Conservation (phyloP, 1,140 invertebrate genomes). For the Meloidogyne exigua region DNA sequence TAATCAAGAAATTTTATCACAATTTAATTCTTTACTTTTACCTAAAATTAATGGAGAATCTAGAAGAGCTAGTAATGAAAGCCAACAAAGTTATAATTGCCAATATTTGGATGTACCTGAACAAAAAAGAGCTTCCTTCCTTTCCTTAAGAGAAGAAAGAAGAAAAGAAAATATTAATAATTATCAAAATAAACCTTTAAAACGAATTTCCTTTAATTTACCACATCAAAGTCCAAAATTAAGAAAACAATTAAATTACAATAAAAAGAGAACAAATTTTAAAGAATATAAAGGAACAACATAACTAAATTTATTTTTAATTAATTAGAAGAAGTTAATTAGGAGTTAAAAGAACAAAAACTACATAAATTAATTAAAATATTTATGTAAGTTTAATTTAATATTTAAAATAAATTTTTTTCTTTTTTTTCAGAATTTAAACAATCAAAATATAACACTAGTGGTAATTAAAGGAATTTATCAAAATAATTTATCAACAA, state of each 20-base stretch:
- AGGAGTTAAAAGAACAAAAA: too few species aligned
- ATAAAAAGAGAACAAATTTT: slow-evolving; percentile 3
- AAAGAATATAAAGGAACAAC: not conserved
- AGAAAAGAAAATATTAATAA: not conserved
- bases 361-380: too few species aligned
- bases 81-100: not conserved
- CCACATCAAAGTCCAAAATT: not conserved
- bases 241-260: slow-evolving; percentile 1
- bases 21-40: slow-evolving; percentile 2
- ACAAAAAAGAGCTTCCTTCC: slow-evolving; percentile 7
- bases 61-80: not conserved
- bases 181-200: not conserved
- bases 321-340: too few species aligned
- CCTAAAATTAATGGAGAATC: not conserved
- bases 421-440: too few species aligned
- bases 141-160: slow-evolving; percentile 12
- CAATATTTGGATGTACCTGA: slow-evolving; percentile 13
- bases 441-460: too few species aligned
- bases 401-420: too few species aligned
- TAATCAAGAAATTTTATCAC: not conserved
- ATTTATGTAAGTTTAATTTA: too few species aligned
- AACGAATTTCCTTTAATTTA: slow-evolving; percentile 27
- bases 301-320: too few species aligned
- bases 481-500: too few species aligned
- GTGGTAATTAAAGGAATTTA: too few species aligned